These are phyloP conservation scores for Bombus polaris DNA, from an alignment of 1,140 invertebrate genomes.

Conservation along the genomic window DNA sequence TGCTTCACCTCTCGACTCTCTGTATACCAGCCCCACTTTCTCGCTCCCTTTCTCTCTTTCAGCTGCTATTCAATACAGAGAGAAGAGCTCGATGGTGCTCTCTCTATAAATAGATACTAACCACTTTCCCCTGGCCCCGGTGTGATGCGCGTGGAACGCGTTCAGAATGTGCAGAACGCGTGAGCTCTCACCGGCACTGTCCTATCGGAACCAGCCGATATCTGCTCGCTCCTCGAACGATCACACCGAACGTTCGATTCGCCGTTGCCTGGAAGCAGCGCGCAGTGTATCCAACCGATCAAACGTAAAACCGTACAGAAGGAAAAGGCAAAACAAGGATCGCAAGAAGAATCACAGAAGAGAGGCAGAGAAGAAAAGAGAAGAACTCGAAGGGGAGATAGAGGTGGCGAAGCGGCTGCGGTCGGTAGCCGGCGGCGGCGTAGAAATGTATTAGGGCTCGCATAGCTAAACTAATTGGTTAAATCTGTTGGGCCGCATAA, in stretches of 20 bases:
- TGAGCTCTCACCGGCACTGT: slow-evolving; percentile 41
- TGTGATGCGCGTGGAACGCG: slow-evolving; percentile 32
- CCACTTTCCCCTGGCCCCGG: slow-evolving; percentile 26
- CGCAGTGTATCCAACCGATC: background rate
- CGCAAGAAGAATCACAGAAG: too few relatives aligned
- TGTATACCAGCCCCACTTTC: slow-evolving; percentile 33
- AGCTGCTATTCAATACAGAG: background rate
- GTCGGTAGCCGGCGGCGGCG: slow-evolving; percentile 66
- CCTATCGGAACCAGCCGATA: slow-evolving; percentile 15
- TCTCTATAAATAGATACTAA: slow-evolving; percentile 70
- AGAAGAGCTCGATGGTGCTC: slow-evolving; percentile 9
- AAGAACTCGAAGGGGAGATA: background rate
- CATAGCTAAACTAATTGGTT: slow-evolving; percentile 84
- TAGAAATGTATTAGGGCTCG: slow-evolving; percentile 81
- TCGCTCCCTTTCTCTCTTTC: slow-evolving; percentile 13
- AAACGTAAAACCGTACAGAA: background rate
- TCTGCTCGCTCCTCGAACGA: slow-evolving; percentile 14
- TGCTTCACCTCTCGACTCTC: slow-evolving; percentile 79
- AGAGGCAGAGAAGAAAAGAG: background rate
- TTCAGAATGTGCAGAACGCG: slow-evolving; percentile 48
- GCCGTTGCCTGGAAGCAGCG: background rate
- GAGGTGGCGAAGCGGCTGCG: slow-evolving; percentile 48
- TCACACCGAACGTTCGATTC: background rate
- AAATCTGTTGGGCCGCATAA: slow-evolving; percentile 84
- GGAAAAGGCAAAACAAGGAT: background rate